phyloP scores from a whole-genome alignment of 2,797 vertebrate species.

The Spinibarbus caldwelli region DNA sequence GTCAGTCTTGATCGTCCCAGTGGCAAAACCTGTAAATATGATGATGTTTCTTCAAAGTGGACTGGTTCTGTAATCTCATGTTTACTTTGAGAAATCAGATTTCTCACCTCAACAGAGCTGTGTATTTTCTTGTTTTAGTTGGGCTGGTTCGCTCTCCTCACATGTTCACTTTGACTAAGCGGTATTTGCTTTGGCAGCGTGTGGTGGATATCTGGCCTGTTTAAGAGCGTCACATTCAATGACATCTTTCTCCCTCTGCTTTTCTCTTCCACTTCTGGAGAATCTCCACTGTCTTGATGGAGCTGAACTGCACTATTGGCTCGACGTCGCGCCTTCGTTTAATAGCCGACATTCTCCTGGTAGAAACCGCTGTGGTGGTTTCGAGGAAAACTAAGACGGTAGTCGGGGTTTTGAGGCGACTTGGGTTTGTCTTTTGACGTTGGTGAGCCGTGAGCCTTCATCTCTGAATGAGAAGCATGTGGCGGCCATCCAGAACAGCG shows the following conservation, averaged over 20 bases:
- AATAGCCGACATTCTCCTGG: slow-evolving; percentile 6
- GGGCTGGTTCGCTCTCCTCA: slow-evolving; percentile 58
- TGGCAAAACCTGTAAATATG: neutral
- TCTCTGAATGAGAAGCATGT: slow-evolving; percentile 88
- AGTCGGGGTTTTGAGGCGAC: slow-evolving; percentile 71
- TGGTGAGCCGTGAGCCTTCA: slow-evolving; percentile 82
- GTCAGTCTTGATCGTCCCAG: neutral
- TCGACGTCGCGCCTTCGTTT: neutral
- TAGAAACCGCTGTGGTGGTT: slow-evolving; percentile 16
- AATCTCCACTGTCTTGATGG: slow-evolving; percentile 1
- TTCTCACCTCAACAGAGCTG: slow-evolving; percentile 54
- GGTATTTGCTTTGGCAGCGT: slow-evolving; percentile 71
- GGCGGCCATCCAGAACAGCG: slow-evolving; percentile 86
- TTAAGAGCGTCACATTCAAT: slow-evolving; percentile 58
- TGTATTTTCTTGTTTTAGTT: slow-evolving; percentile 68
- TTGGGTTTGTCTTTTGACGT: slow-evolving; percentile 74
- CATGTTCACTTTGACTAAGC: slow-evolving; percentile 60
- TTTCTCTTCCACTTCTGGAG: neutral
- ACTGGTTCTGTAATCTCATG: slow-evolving; percentile 17
- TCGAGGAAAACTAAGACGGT: slow-evolving; percentile 68
- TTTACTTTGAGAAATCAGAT: slow-evolving; percentile 66
- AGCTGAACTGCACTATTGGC: neutral
- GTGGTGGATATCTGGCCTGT: slow-evolving; percentile 69
- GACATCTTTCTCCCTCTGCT: slow-evolving; percentile 56
- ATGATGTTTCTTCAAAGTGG: neutral